phyloP scores from a whole-genome alignment of 2,888 invertebrate species.

The Pseudococcus longispinus region DNA sequence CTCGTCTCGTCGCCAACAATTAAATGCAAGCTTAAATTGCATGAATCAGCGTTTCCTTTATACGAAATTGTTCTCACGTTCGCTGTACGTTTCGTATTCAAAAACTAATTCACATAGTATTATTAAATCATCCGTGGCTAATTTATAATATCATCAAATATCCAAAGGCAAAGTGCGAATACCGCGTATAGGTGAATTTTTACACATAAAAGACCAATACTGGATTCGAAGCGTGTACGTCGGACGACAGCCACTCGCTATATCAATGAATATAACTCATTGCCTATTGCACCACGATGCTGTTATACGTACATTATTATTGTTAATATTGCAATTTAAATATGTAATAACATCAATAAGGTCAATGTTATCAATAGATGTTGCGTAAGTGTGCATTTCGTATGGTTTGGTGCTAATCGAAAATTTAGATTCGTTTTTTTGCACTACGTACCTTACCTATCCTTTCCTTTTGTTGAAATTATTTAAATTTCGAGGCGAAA shows the following conservation, averaged over 20 bases:
- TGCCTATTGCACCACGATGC: neutral
- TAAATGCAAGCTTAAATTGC: conserved; percentile 26
- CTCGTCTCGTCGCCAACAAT: conserved; percentile 15
- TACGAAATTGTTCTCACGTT: conserved; percentile 36
- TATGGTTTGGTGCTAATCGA: neutral
- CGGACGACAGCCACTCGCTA: neutral
- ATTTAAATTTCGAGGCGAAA: neutral
- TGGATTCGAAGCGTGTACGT: conserved; percentile 13
- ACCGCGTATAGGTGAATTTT: conserved; percentile 21
- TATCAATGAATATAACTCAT: conserved; percentile 22
- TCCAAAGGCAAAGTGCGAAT: neutral
- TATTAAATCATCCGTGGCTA: conserved; percentile 38
- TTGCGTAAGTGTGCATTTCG: neutral
- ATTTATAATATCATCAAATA: conserved; percentile 42
- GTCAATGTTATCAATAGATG: neutral
- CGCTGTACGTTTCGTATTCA: neutral
- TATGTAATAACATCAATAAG: neutral
- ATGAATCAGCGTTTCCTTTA: conserved; percentile 42
- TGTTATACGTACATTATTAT: neutral
- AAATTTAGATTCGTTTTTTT: neutral
- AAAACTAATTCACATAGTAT: conserved; percentile 27
- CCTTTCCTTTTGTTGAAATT: neutral
- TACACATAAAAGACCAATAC: conserved; percentile 15
- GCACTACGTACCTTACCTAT: neutral
- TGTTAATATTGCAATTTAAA: conserved; percentile 9